Conservation (phyloP, 2,888 invertebrate genomes). For the Brachypterus glaber region DNA sequence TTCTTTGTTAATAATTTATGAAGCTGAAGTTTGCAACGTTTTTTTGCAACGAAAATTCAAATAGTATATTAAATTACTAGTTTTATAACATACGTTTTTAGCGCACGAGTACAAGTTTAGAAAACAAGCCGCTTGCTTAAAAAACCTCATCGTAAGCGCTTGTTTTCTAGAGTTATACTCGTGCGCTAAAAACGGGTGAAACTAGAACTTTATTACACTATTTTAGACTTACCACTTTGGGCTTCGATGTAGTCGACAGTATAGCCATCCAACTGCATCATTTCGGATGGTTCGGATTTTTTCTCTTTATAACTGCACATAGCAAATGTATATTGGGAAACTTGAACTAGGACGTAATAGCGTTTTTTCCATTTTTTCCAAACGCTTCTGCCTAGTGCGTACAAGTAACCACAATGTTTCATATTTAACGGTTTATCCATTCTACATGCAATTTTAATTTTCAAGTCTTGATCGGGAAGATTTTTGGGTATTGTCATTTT, state of each 20-base stretch:
- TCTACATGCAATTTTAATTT: conserved; percentile 93
- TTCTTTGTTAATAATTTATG: too few relatives aligned
- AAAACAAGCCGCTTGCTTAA: too few relatives aligned
- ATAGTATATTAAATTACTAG: too few relatives aligned
- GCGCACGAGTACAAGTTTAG: too few relatives aligned
- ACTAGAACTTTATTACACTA: too few relatives aligned
- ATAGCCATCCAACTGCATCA: conserved; percentile 99
- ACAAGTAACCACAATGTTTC: conserved; percentile 93
- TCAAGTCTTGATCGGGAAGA: conserved; percentile 87
- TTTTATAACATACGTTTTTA: too few relatives aligned
- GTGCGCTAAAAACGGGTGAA: too few relatives aligned
- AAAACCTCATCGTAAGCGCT: too few relatives aligned
- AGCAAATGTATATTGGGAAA: conserved; percentile 99
- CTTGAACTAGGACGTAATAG: conserved; percentile 97
- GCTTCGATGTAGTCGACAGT: conserved; percentile 99
- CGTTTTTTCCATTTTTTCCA: conserved; percentile 99
- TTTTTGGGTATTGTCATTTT: conserved; percentile 94
- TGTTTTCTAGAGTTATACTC: too few relatives aligned
- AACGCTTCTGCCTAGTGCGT: conserved; percentile 89
- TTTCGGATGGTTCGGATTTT: conserved; percentile 98
- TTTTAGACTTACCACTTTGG: conserved; percentile 63
- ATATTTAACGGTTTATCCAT: conserved; percentile 99
- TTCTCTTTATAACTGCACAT: conserved; percentile 99
- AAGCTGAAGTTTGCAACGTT: too few relatives aligned
- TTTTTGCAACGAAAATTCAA: too few relatives aligned